Base-by-base conservation (phyloP, 2,888 invertebrate species). In the Agrilus cyanescens region DNA sequence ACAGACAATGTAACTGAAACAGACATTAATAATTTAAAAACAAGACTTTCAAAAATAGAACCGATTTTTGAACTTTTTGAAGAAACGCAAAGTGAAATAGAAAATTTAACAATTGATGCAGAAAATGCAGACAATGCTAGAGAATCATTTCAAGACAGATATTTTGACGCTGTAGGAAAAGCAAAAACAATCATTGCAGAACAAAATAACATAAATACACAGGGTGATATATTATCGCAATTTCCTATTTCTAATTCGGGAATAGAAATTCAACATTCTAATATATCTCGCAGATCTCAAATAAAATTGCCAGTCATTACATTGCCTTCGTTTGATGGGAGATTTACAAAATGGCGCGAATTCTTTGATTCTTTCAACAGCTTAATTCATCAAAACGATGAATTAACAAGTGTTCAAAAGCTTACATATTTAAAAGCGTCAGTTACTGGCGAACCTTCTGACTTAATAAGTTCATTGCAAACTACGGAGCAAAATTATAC, bases 311-410 rank as follows among this genome's bases (percentile, higher is more conserved):
- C 49, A 1, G 33, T 14, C 8, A 44, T 50, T 12, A 18, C 40
- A 13, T 18, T 50, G 8, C 50, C 50, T 4, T 46, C 32, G 31
- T 50, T 50, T 40, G 46, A 52, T 37, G 50, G 48, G 14, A 29
- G 15, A 12, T 48, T 39, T 32, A 46, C 47, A 8, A 31, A 32
- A 18, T 49, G 48, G 51, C 18, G 46, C 8, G 13, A 38, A 14
- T 53, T 51, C 35, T 14, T 31, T 1, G 49, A 52, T 38, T 16
- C 43, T n/a, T 52, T 50, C 40, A 46, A 31, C 12, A 41, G 48
- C n/a, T 25, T 53, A 13, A 46, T 50, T 10, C 35, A 52, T 25
- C 20, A 38, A 14, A 50, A 52, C 43, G 37, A 36, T 4, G 38
- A 45, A 12, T 34, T 50, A 25, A 29, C 46, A 13, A 30, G 40